Base-by-base conservation (phyloP, 2,888 invertebrate genomes). In the Eumerus sabulonum region DNA sequence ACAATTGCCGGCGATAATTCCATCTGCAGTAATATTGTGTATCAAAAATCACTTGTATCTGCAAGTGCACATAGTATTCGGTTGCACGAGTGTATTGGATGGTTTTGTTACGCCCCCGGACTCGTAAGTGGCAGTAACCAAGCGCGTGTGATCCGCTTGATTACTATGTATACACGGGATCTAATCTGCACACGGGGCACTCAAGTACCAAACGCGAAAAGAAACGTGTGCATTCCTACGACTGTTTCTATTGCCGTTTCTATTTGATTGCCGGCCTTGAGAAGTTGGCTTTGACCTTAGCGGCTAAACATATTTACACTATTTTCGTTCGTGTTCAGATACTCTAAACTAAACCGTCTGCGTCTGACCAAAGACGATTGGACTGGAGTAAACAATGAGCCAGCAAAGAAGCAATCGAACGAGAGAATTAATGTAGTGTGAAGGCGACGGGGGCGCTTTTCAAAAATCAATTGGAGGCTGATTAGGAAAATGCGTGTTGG, bases 251-350 rank as follows among this genome's bases (percentile, higher is more conserved):
- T 7, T 27, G 7, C 27, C 7, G 27, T 27, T 27, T 2, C 27
- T 27, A 27, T 27, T 27, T 7, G 27, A 2, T 27, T 27, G 47
- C 19, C 14, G 38, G 59, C 64, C 70, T 60, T 59, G 54, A 27
- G 44, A 18, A 54, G 38, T 72, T 12, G 47, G 56, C 42, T 63
- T 67, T 77, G 76, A 72, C 76, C 72, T 77, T 77, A 72, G 66
- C 56, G 56, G 60, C 66, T 71, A 60, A 38, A 64, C 62, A 66
- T 72, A 51, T 62, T 45, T 62, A 60, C 71, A 71, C 66, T 67
- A 27, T 56, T 27, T 27, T 27, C 7, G 27, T 27, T 27, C 27
- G 27, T 76, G 66, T 76, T 76, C 71, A 72, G 60, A 62, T 54
- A 71, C 51, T 17, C 45, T 50, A 45, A 27, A 27, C 45, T 50